phyloP scores from a whole-genome alignment of 1,140 invertebrate genomes.

The Phortica variegata region DNA sequence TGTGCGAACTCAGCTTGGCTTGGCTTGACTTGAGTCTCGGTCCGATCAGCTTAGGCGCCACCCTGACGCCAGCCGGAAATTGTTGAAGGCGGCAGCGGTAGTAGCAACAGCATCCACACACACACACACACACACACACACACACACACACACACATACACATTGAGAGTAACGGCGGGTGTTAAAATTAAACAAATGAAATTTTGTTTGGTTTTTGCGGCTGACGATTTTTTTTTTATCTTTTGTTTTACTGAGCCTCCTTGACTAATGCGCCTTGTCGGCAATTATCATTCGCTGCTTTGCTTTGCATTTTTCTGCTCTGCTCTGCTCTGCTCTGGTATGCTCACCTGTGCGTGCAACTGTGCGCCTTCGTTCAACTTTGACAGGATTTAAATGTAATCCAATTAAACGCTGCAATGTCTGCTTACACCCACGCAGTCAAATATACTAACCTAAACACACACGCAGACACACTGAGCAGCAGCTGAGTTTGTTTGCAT shows the following conservation, averaged over 20 bases:
- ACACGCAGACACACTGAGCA: no score
- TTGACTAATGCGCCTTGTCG: slow-evolving; percentile 46
- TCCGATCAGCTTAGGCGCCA: slow-evolving; percentile 35
- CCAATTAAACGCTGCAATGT: slow-evolving; percentile 41
- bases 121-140: background rate
- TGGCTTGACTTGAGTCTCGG: background rate
- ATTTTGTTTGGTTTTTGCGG: background rate
- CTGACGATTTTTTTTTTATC: no score
- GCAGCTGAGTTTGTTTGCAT: no score
- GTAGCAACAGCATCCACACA: background rate
- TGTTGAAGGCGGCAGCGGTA: background rate
- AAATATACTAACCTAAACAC: no score
- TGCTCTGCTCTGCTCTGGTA: slow-evolving; percentile 10
- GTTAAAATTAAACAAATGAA: background rate
- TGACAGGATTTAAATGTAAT: slow-evolving; percentile 49
- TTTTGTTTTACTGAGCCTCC: no score
- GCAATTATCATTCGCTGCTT: background rate
- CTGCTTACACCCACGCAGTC: background rate
- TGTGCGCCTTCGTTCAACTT: slow-evolving; percentile 24
- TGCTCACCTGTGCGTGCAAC: slow-evolving; percentile 38
- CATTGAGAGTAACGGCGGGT: background rate
- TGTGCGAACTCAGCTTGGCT: no score
- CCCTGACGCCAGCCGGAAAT: slow-evolving; percentile 51
- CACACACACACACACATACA: background rate
- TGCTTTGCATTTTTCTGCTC: background rate